Evolutionary conservation across 1,140 invertebrate species (phyloP).

Genomic region (Listronotus oregonensis): DNA sequence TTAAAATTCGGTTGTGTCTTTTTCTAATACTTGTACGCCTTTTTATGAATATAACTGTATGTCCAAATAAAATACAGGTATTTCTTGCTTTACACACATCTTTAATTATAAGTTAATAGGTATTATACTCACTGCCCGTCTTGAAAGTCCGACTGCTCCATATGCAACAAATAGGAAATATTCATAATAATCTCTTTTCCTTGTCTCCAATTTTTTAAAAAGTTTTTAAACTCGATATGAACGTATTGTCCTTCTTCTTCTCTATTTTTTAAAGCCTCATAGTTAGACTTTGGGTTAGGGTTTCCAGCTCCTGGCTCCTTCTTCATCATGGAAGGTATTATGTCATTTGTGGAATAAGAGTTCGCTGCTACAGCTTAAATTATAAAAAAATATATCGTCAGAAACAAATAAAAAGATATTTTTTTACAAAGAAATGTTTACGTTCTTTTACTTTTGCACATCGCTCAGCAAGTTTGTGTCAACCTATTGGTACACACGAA

Average conservation of each 20-base stretch:
- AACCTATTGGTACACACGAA: no score
- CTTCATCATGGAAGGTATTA: conserved; percentile 55
- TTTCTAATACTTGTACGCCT: no score
- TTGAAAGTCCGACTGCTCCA: conserved; percentile 62
- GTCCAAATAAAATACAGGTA: no score
- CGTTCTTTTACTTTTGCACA: not conserved
- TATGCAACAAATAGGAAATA: conserved; percentile 65
- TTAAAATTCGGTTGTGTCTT: no score
- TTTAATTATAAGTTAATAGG: no score
- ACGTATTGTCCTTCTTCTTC: conserved; percentile 66
- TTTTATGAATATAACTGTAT: no score
- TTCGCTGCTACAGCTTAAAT: conserved; percentile 1
- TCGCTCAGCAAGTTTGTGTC: no score
- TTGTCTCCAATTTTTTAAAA: conserved; percentile 61
- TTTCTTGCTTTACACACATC: no score
- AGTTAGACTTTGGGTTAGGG: conserved; percentile 55
- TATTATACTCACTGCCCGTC: conserved; percentile 58
- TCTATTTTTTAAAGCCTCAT: not conserved
- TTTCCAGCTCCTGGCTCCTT: conserved; percentile 55
- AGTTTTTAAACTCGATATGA: conserved; percentile 70
- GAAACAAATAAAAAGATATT: not conserved
- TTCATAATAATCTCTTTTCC: conserved; percentile 62
- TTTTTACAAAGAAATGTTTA: conserved; percentile 3
- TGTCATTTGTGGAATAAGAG: conserved; percentile 13
- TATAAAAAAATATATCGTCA: not conserved